These are phyloP conservation scores for Fabriciana adippe DNA, from an alignment of 2,888 invertebrate species.

Conservation along the genomic window DNA sequence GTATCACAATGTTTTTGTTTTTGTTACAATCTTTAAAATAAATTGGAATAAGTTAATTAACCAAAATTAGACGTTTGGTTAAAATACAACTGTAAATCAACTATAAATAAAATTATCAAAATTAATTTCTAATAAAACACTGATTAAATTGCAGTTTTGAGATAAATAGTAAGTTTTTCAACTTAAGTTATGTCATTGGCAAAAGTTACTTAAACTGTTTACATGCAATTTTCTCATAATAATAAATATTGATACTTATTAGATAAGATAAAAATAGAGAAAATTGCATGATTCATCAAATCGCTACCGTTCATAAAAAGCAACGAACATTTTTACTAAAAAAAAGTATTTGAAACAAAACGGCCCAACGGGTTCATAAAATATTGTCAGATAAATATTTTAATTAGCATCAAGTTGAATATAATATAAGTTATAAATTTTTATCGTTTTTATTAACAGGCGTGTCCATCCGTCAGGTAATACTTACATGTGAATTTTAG, in stretches of 20 bases:
- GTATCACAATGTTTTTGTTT: not conserved
- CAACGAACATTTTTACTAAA: constrained; percentile 18
- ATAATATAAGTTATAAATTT: constrained; percentile 24
- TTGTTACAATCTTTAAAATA: too few species aligned
- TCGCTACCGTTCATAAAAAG: constrained; percentile 18
- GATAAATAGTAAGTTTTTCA: too few species aligned
- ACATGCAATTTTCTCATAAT: too few species aligned
- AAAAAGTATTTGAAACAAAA: constrained; percentile 21
- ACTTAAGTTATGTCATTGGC: too few species aligned
- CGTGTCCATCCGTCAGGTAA: constrained; percentile 11
- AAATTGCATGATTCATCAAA: constrained; percentile 16
- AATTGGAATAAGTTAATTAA: too few species aligned
- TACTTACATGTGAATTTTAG: constrained; percentile 23
- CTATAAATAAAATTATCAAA: too few species aligned
- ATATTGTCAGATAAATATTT: constrained; percentile 33
- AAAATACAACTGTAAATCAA: too few species aligned
- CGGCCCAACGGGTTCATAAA: constrained; percentile 25
- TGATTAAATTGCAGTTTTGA: too few species aligned
- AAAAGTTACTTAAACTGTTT: too few species aligned
- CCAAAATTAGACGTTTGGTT: too few species aligned
- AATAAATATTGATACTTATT: not conserved
- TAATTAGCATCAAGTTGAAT: constrained; percentile 29
- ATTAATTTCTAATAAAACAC: too few species aligned
- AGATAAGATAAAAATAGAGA: constrained; percentile 1
- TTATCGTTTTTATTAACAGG: constrained; percentile 29